A percentile compares a stretch with the other conserved stretches of the same genome.
phyloP scores from a whole-genome alignment of 2,797 vertebrate genomes.

The Cynopterus sphinx region DNA sequence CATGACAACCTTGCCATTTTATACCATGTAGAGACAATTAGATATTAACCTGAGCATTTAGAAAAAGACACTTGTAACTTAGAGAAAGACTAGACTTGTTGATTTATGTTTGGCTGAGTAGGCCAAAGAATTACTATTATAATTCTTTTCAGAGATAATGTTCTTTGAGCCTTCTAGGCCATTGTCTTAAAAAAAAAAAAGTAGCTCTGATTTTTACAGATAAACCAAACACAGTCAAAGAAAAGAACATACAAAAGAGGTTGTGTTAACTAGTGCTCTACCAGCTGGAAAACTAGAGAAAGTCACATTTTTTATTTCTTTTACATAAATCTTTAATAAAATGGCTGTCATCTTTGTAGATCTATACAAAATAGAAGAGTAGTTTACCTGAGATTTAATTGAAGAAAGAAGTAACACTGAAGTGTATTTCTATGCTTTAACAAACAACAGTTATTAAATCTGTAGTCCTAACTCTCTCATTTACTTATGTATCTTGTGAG shows the following conservation, averaged over 20 bases:
- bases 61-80: constrained; percentile 63
- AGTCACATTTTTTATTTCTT: neutral
- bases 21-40: constrained; percentile 75
- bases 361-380: neutral
- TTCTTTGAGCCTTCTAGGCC: neutral
- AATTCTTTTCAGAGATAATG: constrained; percentile 50
- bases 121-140: constrained; percentile 53
- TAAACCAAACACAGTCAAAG: neutral
- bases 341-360: neutral
- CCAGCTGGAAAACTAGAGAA: neutral
- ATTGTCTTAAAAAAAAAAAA: constrained; percentile 24
- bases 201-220: constrained; percentile 30
- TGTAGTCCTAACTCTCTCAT: neutral
- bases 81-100: constrained; percentile 78
- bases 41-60: constrained; percentile 79
- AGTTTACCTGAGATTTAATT: constrained; percentile 19
- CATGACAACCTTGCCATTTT: constrained; percentile 77
- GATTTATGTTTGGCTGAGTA: constrained; percentile 70
- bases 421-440: constrained; percentile 10
- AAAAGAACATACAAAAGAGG: neutral
- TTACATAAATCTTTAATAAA: constrained; percentile 6
- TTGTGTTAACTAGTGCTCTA: neutral
- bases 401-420: neutral
- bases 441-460: constrained; percentile 53
- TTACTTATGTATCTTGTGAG: constrained; percentile 2